phyloP scores from a whole-genome alignment of 2,888 invertebrate genomes.

The Melanophora roralis region DNA sequence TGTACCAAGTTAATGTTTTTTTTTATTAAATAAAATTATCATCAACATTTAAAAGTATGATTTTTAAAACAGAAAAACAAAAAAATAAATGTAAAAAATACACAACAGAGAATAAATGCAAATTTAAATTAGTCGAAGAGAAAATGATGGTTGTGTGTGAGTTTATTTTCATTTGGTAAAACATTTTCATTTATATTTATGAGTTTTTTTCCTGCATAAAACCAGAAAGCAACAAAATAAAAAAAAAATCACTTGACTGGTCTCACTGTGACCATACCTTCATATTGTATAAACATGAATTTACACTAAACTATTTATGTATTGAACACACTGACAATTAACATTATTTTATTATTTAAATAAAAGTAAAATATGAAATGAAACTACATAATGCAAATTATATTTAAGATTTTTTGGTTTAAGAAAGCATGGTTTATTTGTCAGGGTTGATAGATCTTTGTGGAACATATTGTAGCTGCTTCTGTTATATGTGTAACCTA shows the following conservation, averaged over 20 bases:
- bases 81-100: slow-evolving; percentile 10
- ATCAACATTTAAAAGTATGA: slow-evolving; percentile 28
- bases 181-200: slow-evolving; percentile 54
- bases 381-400: too few species aligned
- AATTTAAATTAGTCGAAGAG: slow-evolving; percentile 37
- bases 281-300: too few species aligned
- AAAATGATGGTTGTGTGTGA: slow-evolving; percentile 27
- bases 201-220: slow-evolving; percentile 35
- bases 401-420: too few species aligned
- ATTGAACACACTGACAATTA: too few species aligned
- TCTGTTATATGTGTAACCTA: too few species aligned
- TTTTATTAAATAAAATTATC: slow-evolving; percentile 21
- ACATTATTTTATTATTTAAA: too few species aligned
- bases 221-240: slow-evolving; percentile 10
- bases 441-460: too few species aligned
- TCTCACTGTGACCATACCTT: background rate
- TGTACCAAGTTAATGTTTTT: slow-evolving; percentile 31
- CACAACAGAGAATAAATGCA: slow-evolving; percentile 23
- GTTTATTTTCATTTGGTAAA: slow-evolving; percentile 38
- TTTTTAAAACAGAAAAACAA: slow-evolving; percentile 16
- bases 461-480: too few species aligned
- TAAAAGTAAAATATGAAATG: too few species aligned
- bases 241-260: slow-evolving; percentile 48
- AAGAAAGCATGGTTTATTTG: too few species aligned
- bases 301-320: background rate